Conservation (phyloP, 1,140 invertebrate species). For the Danaus plexippus region DNA sequence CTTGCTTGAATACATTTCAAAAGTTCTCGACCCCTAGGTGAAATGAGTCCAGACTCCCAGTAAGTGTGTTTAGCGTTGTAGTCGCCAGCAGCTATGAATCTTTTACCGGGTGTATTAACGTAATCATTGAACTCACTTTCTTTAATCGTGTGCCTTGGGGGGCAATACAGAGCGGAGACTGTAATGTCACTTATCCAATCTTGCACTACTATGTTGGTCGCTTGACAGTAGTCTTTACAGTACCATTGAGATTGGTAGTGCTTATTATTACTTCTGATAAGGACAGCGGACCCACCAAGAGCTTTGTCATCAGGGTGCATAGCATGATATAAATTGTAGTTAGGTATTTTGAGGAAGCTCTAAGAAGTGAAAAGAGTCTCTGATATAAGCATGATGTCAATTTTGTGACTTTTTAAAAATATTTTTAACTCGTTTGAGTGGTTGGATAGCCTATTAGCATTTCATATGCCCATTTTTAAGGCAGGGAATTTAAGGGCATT, state of each 20-base stretch:
- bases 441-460: too few relatives aligned
- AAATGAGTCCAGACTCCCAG: conserved; percentile 2
- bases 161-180: too few relatives aligned
- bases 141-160: conserved; percentile 3
- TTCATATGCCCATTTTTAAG: too few relatives aligned
- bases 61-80: conserved; percentile 10
- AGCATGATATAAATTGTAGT: conserved; percentile 6
- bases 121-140: conserved; percentile 3
- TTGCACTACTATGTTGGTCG: too few relatives aligned
- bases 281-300: too few relatives aligned
- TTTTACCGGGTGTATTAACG: background rate
- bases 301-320: background rate
- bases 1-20: conserved; percentile 2
- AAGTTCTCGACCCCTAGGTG: conserved; percentile 3
- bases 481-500: too few relatives aligned
- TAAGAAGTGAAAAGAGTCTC: conserved; percentile 6
- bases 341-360: conserved; percentile 3
- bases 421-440: too few relatives aligned
- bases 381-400: background rate
- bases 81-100: conserved; percentile 3
- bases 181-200: too few relatives aligned
- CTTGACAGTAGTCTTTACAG: too few relatives aligned
- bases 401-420: too few relatives aligned
- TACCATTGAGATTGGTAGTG: too few relatives aligned
- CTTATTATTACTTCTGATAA: too few relatives aligned